Percentiles rank a stretch among this genome's conserved stretches.
These are phyloP conservation scores for Polyommatus iphigenia DNA, from an alignment of 2,888 invertebrate genomes.

Conservation along the genomic window DNA sequence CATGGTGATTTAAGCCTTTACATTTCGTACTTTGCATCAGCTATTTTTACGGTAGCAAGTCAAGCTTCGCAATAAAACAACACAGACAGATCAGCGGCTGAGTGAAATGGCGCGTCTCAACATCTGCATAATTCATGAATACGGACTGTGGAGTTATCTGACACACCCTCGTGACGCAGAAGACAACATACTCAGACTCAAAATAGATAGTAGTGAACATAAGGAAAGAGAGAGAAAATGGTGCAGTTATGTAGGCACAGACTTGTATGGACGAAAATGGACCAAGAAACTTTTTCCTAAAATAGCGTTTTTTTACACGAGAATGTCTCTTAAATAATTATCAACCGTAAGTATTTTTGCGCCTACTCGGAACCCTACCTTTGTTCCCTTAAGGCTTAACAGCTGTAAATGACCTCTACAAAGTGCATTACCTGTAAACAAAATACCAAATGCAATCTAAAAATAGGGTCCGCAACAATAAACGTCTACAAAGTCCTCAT, in stretches of 20 bases:
- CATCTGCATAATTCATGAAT: conserved; percentile 80
- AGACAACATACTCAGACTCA: not conserved
- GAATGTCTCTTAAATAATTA: not conserved
- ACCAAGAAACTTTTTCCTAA: not conserved
- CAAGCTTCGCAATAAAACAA: not conserved
- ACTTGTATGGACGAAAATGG: not conserved
- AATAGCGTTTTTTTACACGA: not conserved
- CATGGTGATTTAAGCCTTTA: not conserved
- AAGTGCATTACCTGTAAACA: conserved; percentile 36
- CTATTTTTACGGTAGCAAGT: not conserved
- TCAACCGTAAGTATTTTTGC: not conserved
- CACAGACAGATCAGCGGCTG: conserved; percentile 49
- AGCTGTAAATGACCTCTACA: conserved; percentile 25
- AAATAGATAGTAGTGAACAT: not conserved
- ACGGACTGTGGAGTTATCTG: conserved; percentile 78
- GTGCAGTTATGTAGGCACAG: not conserved
- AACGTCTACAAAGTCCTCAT: conserved; percentile 16
- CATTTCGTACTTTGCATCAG: not conserved
- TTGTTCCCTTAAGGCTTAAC: conserved; percentile 11
- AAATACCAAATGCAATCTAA: conserved; percentile 39
- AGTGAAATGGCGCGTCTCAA: conserved; percentile 61
- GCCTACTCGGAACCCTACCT: not conserved
- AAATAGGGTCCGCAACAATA: conserved; percentile 39
- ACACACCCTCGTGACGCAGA: conserved; percentile 64
- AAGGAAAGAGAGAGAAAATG: not conserved